These are phyloP conservation scores for Stenchaetothrips biformis DNA, from an alignment of 2,888 invertebrate species.

Conservation along the genomic window DNA sequence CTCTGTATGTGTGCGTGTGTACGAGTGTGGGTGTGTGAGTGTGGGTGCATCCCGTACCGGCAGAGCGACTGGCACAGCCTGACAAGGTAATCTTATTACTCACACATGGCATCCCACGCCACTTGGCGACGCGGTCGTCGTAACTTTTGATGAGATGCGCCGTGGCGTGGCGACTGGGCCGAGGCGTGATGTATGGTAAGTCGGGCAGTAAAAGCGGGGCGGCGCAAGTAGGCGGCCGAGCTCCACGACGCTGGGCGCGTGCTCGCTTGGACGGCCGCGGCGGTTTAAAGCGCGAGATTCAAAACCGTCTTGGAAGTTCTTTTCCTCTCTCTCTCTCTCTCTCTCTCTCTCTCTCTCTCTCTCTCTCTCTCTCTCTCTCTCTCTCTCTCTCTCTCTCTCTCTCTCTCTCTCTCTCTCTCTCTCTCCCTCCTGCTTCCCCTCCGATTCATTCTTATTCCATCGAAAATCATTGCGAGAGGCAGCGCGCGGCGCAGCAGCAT, in stretches of 20 bases:
- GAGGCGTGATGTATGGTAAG: slow-evolving; percentile 17
- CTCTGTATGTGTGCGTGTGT: too few relatives aligned
- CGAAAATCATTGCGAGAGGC: not conserved
- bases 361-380: too few relatives aligned
- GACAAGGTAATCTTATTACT: slow-evolving; percentile 25
- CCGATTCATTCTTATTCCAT: not conserved
- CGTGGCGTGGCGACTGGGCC: slow-evolving; percentile 20
- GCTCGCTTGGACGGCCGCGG: not conserved
- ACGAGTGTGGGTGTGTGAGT: too few relatives aligned
- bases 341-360: not conserved
- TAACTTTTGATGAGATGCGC: slow-evolving; percentile 19
- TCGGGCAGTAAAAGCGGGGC: slow-evolving; percentile 8
- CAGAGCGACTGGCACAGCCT: not conserved
- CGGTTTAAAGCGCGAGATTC: not conserved
- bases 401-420: not conserved
- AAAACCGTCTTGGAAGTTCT: not conserved
- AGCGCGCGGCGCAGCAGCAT: not conserved
- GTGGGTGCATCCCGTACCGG: too few relatives aligned
- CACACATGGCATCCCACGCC: slow-evolving; percentile 3
- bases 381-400: not conserved
- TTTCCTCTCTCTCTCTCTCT: not conserved
- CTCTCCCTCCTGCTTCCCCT: not conserved
- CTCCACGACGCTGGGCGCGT: not conserved
- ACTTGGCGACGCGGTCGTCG: not conserved
- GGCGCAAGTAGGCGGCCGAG: not conserved